A percentile compares a stretch with the other conserved stretches of the same genome.
These are phyloP conservation scores for Dendrolimus houi DNA, from an alignment of 2,888 invertebrate genomes.

Conservation along the genomic window DNA sequence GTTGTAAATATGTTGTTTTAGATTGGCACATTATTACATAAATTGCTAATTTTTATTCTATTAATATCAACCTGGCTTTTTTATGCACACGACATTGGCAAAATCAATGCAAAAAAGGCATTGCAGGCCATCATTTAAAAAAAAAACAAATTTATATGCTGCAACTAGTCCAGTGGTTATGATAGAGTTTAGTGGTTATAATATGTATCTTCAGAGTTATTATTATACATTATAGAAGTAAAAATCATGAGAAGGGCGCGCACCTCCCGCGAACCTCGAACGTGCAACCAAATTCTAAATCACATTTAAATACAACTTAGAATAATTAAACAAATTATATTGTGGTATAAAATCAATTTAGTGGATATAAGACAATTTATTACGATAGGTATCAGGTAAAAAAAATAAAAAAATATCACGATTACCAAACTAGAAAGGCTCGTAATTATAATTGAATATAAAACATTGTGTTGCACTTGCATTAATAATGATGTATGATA, in stretches of 20 bases:
- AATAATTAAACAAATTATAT: constrained; percentile 43
- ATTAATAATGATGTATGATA: neutral
- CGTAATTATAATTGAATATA: neutral
- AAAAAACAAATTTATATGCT: too few relatives aligned
- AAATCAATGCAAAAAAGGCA: too few relatives aligned
- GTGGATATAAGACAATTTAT: constrained; percentile 37
- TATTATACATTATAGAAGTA: too few relatives aligned
- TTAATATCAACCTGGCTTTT: too few relatives aligned
- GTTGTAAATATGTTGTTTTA: too few relatives aligned
- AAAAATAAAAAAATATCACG: neutral
- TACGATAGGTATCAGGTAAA: constrained; percentile 28
- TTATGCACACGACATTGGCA: too few relatives aligned
- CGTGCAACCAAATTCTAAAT: constrained; percentile 73
- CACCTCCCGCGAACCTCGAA: constrained; percentile 38
- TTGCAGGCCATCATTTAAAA: too few relatives aligned
- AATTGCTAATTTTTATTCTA: too few relatives aligned
- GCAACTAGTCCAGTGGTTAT: too few relatives aligned
- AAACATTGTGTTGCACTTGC: neutral
- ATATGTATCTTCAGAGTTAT: too few relatives aligned
- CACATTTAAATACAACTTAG: constrained; percentile 57
- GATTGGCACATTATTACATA: too few relatives aligned
- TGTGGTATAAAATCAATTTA: constrained; percentile 44
- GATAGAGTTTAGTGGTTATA: too few relatives aligned
- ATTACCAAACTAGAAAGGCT: neutral
- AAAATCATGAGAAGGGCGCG: constrained; percentile 8